Percentiles rank a stretch among this genome's conserved stretches.
phyloP scores from a whole-genome alignment of 2,797 vertebrate species.

The Chelidonichthys spinosus region DNA sequence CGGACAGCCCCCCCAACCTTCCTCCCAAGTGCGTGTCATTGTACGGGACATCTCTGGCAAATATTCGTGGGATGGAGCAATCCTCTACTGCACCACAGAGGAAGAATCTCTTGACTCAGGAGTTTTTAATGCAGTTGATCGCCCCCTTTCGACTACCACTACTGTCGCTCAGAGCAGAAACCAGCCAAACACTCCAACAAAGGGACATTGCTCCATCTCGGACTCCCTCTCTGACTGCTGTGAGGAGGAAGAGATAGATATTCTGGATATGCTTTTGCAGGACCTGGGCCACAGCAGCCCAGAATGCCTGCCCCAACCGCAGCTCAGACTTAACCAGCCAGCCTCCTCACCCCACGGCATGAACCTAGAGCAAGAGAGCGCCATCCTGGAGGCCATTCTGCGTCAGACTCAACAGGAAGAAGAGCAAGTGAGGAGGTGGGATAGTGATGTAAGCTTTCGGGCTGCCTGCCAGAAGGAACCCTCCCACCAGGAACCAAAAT shows the following conservation, averaged over 20 bases:
- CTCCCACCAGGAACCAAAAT: conserved; percentile 86
- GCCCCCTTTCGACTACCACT: conserved; percentile 26
- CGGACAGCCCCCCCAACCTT: conserved; percentile 70
- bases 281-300: conserved; percentile 91
- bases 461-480: conserved; percentile 87
- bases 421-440: conserved; percentile 84
- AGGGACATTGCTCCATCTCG: conserved; percentile 42
- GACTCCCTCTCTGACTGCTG: conserved; percentile 63
- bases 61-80: conserved; percentile 94
- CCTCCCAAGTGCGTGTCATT: conserved; percentile 92
- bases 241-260: conserved; percentile 87
- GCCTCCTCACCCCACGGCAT: conserved; percentile 89
- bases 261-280: conserved; percentile 91
- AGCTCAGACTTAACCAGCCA: conserved; percentile 90
- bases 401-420: conserved; percentile 89
- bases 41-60: conserved; percentile 98
- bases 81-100: conserved; percentile 87
- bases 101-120: conserved; percentile 57
- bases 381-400: conserved; percentile 88
- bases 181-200: conserved; percentile 56
- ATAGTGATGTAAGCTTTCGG: conserved; percentile 79
- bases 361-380: conserved; percentile 89
- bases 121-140: conserved; percentile 53
- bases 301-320: conserved; percentile 92
- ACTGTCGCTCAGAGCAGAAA: conserved; percentile 44